Evolutionary conservation across 2,113 vertebrate species (phyloP).

Genomic region (Theropithecus gelada): DNA sequence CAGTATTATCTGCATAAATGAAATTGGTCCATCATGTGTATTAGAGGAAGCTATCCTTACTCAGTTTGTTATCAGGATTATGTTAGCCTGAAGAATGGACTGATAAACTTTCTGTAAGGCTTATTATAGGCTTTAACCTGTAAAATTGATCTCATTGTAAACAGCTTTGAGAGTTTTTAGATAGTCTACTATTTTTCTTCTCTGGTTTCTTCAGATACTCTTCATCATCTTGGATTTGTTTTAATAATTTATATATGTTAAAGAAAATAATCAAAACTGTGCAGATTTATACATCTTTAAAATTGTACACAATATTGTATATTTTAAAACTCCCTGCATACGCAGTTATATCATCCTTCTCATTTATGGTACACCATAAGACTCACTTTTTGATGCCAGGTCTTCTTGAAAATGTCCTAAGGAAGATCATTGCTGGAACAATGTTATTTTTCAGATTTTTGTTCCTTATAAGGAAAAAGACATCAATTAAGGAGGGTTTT

Average conservation of each 20-base stretch:
- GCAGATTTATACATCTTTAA: neutral
- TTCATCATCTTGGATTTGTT: slow-evolving; percentile 37
- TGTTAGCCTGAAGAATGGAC: neutral
- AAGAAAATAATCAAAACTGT: neutral
- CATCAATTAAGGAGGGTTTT: neutral
- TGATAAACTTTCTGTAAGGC: neutral
- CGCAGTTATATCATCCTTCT: neutral
- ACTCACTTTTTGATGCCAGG: neutral
- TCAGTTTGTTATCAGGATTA: neutral
- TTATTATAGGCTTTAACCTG: slow-evolving; percentile 37
- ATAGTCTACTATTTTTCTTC: neutral
- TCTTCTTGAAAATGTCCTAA: neutral
- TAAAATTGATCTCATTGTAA: neutral
- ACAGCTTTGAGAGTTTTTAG: neutral
- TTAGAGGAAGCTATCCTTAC: neutral
- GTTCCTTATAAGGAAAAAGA: neutral
- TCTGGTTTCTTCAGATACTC: neutral
- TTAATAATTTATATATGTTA: neutral
- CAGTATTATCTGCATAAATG: neutral
- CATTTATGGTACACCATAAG: neutral
- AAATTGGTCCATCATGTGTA: neutral
- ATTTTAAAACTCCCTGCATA: neutral
- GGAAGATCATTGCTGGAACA: neutral
- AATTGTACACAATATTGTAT: neutral
- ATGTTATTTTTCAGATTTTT: neutral